phyloP scores from a whole-genome alignment of 2,797 vertebrate genomes.

The Odontamblyopus lacepedii region DNA sequence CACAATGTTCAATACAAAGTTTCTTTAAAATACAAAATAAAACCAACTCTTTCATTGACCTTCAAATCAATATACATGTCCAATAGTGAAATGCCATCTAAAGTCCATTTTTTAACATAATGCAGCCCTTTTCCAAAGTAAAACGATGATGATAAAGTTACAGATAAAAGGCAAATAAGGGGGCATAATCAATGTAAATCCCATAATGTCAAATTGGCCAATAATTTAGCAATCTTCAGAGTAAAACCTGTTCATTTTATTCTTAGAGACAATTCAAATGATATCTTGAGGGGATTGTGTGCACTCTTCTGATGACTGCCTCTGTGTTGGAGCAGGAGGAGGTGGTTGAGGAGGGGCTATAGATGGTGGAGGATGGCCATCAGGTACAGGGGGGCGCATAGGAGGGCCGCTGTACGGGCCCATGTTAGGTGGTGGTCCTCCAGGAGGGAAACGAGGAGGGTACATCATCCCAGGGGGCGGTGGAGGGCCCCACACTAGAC shows the following conservation, averaged over 20 bases:
- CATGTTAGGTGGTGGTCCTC: constrained; percentile 50
- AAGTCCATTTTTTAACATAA: too few relatives aligned
- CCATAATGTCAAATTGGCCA: background rate
- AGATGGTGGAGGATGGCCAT: constrained; percentile 38
- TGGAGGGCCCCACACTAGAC: constrained; percentile 63
- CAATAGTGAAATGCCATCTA: background rate
- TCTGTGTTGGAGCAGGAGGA: constrained; percentile 37
- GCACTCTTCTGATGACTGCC: constrained; percentile 48
- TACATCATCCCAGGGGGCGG: constrained; percentile 61
- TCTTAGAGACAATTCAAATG: constrained; percentile 48
- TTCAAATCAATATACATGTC: background rate
- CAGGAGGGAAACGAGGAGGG: constrained; percentile 58
- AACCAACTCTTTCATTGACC: background rate
- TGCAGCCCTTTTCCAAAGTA: too few relatives aligned
- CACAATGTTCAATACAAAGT: background rate
- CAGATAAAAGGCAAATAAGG: background rate
- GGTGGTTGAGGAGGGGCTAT: constrained; percentile 46
- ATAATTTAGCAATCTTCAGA: background rate
- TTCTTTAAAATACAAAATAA: background rate
- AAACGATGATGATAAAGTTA: too few relatives aligned
- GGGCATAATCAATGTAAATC: background rate
- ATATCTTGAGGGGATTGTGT: constrained; percentile 49
- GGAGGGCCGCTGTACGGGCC: constrained; percentile 30
- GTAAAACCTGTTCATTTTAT: constrained; percentile 13
- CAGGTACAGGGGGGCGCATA: constrained; percentile 31